phyloP scores from a whole-genome alignment of 2,888 invertebrate genomes.

The Helicoverpa assulta region DNA sequence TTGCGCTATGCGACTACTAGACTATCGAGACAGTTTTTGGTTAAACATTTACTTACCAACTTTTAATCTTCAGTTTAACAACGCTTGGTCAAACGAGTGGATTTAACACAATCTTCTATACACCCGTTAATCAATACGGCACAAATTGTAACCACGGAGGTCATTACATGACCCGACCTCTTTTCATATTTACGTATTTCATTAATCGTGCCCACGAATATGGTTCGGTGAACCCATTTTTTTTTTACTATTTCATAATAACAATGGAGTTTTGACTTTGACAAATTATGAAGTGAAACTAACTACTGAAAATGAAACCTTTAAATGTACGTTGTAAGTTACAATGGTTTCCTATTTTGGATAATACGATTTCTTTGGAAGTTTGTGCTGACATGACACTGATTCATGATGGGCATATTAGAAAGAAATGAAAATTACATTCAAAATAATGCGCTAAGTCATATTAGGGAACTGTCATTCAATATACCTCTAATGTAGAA shows the following conservation, averaged over 20 bases:
- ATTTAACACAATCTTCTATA: slow-evolving; percentile 1
- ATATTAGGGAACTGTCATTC: neutral
- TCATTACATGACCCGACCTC: slow-evolving; percentile 55
- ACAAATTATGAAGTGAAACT: slow-evolving; percentile 58
- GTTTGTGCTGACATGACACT: slow-evolving; percentile 12
- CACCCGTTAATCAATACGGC: slow-evolving; percentile 36
- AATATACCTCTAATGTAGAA: no score
- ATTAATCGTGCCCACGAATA: slow-evolving; percentile 60
- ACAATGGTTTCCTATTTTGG: slow-evolving; percentile 36
- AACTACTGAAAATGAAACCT: slow-evolving; percentile 50
- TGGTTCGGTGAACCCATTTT: slow-evolving; percentile 56
- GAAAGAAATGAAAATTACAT: slow-evolving; percentile 29
- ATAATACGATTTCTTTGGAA: slow-evolving; percentile 32
- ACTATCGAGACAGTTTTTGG: no score
- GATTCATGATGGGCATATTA: slow-evolving; percentile 41
- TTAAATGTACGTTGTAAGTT: slow-evolving; percentile 22
- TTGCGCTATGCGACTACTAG: no score
- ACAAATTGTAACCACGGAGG: slow-evolving; percentile 38
- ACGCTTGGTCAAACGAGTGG: slow-evolving; percentile 18
- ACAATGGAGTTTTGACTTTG: slow-evolving; percentile 61
- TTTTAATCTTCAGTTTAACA: neutral
- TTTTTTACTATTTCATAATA: slow-evolving; percentile 51
- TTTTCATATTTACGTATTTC: slow-evolving; percentile 56
- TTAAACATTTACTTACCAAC: no score
- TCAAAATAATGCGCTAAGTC: neutral